Evolutionary conservation across 2,888 invertebrate species (phyloP).

Genomic region (Perithous albicinctus): DNA sequence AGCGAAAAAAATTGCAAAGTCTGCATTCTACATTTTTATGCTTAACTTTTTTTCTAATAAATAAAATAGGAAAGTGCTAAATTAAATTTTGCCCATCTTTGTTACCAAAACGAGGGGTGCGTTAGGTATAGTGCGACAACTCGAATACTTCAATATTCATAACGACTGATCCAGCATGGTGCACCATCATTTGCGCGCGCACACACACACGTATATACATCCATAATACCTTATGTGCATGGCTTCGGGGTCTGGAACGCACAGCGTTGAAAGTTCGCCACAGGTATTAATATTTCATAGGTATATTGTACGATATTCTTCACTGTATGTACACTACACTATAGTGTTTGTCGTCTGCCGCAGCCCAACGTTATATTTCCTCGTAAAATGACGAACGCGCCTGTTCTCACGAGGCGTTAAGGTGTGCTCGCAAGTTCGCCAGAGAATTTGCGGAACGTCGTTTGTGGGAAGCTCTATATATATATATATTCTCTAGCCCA

Average conservation of each 20-base stretch:
- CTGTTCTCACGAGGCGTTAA: conserved; percentile 46
- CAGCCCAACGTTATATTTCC: conserved; percentile 34
- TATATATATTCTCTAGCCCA: background rate
- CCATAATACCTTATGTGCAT: conserved; percentile 40
- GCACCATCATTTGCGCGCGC: conserved; percentile 21
- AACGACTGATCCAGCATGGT: conserved; percentile 37
- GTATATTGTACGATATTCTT: conserved; percentile 26
- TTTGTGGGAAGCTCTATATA: conserved; percentile 7
- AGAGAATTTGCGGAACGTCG: conserved; percentile 55
- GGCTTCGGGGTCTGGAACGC: conserved; percentile 16
- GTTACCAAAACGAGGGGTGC: background rate
- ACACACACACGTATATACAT: background rate
- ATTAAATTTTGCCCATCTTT: background rate
- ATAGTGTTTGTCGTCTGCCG: conserved; percentile 17
- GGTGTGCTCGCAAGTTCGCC: conserved; percentile 52
- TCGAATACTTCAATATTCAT: conserved; percentile 39
- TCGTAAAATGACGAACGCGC: conserved; percentile 56
- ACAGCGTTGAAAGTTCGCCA: conserved; percentile 48
- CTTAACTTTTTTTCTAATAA: background rate
- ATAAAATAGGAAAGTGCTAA: background rate
- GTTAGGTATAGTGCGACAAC: background rate
- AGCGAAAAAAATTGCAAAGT: too few species aligned
- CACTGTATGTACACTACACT: background rate
- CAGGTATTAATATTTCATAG: conserved; percentile 59
- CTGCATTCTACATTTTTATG: too few species aligned